Evolutionary conservation across 2,797 vertebrate genomes (phyloP).

Genomic region (Oreortyx pictus): DNA sequence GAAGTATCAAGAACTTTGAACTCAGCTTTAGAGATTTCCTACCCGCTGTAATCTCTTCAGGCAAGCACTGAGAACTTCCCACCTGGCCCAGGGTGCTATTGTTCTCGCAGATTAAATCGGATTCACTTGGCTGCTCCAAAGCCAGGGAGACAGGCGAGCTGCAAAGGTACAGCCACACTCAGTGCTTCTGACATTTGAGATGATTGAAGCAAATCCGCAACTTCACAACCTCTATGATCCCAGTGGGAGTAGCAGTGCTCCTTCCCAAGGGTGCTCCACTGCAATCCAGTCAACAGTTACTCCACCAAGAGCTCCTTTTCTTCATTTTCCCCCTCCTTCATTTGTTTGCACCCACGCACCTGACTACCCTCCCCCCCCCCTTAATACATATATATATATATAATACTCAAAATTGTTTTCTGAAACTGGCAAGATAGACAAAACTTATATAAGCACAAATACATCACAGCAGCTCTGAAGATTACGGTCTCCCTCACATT

Average conservation of each 20-base stretch:
- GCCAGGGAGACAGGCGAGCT: no score
- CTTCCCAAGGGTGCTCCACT: background rate
- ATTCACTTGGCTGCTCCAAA: background rate
- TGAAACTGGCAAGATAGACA: background rate
- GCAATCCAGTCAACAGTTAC: background rate
- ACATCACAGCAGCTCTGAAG: background rate
- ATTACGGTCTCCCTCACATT: background rate
- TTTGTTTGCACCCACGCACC: background rate
- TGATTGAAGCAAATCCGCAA: background rate
- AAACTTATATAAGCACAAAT: background rate
- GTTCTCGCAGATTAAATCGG: background rate
- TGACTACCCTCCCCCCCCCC: no score
- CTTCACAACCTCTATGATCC: background rate
- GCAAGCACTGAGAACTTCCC: fast-evolving
- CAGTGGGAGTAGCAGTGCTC: background rate
- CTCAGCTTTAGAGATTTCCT: background rate
- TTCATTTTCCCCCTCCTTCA: no score
- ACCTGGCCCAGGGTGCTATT: background rate
- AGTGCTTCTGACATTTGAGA: background rate
- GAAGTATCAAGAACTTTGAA: background rate
- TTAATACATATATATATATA: background rate
- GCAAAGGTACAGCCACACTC: background rate
- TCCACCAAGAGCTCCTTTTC: background rate
- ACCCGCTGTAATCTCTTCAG: background rate
- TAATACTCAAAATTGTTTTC: background rate